phyloP scores from a whole-genome alignment of 2,888 invertebrate genomes.

The Ptychoptera albimana region DNA sequence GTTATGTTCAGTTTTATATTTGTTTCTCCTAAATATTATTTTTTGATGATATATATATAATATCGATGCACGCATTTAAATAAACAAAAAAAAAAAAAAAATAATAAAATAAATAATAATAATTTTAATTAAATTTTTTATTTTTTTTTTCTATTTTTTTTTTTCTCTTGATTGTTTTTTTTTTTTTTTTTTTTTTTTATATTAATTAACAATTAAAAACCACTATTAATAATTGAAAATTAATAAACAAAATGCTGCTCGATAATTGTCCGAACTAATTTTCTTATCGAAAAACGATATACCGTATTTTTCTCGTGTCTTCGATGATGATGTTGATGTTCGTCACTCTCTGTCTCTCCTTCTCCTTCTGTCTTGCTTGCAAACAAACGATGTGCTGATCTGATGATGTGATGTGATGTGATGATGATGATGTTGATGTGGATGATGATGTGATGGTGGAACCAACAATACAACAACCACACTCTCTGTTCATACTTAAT shows the following conservation, averaged over 20 bases:
- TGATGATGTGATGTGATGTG: slow-evolving; percentile 35
- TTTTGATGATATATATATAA: slow-evolving; percentile 11
- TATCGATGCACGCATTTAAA: slow-evolving; percentile 11
- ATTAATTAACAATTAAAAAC: too few species aligned
- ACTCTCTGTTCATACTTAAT: neutral
- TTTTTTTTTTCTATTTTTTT: neutral
- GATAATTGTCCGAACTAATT: slow-evolving; percentile 31
- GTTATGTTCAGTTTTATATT: slow-evolving; percentile 2
- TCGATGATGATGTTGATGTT: slow-evolving; percentile 28
- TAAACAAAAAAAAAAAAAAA: slow-evolving; percentile 7
- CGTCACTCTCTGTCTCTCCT: slow-evolving; percentile 20
- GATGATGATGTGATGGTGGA: slow-evolving; percentile 11
- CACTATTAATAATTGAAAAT: neutral
- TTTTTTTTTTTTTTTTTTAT: too few species aligned
- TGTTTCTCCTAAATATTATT: slow-evolving; percentile 1
- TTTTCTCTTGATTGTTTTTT: neutral
- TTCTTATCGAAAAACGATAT: slow-evolving; percentile 33
- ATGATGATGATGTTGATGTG: slow-evolving; percentile 30
- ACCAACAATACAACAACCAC: neutral
- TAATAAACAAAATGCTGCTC: slow-evolving; percentile 10
- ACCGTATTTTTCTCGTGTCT: slow-evolving; percentile 35
- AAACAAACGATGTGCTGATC: too few species aligned
- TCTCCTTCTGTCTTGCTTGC: slow-evolving; percentile 16
- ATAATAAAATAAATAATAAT: slow-evolving; percentile 7
- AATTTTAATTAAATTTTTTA: slow-evolving; percentile 8